Evolutionary conservation across 2,113 vertebrate genomes (phyloP), one percentile per base, ranked within the genome.

Genomic region (Heteronetta atricapilla): DNA sequence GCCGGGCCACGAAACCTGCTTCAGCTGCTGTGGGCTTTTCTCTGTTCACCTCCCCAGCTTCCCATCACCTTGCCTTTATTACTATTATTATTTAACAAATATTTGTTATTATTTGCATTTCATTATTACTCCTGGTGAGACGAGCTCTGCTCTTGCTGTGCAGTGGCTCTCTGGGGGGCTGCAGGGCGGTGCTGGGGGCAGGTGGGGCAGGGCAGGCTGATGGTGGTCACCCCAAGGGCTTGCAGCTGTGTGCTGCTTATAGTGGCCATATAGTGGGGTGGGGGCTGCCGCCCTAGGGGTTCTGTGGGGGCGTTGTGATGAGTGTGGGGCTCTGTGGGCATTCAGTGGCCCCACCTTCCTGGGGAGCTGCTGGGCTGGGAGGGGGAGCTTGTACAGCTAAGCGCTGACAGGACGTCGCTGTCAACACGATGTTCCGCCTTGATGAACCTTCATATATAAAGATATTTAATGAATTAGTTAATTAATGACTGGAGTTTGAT

Each of bases 391-490:
- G 58, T 70, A 18, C 31, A 13, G 33, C 82, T 93, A 86, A 97
- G 86, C 66, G 94, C 96, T 97, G 97, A 79, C 86, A 70, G 96
- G 97, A 92, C n/a, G 60, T 94, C 72, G 93, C 97, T 97, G 97
- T 97, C 97, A 97, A 96, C 91, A 91, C 94, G 53, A 56, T 96
- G 97, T 98, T 97, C 96, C 28, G 96, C 95, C 94, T 93, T 95
- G 95, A 90, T 95, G 87, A 96, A 73, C 97, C 95, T 97, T 97
- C 96, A 90, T 97, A 97, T 97, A 86, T 95, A 93, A 97, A 97
- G 97, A 96, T 97, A 97, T 97, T 96, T 97, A 97, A 97, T 97
- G 97, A 98, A 97, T 97, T 97, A 97, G 97, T 97, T 97, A 97
- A 98, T 98, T 98, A 98, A 97, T 93, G 97, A 97, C 96, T 67